Evolutionary conservation across 2,797 vertebrate genomes (phyloP), one percentile per base, ranked within the genome.

Genomic region (Chaunax sp.): DNA sequence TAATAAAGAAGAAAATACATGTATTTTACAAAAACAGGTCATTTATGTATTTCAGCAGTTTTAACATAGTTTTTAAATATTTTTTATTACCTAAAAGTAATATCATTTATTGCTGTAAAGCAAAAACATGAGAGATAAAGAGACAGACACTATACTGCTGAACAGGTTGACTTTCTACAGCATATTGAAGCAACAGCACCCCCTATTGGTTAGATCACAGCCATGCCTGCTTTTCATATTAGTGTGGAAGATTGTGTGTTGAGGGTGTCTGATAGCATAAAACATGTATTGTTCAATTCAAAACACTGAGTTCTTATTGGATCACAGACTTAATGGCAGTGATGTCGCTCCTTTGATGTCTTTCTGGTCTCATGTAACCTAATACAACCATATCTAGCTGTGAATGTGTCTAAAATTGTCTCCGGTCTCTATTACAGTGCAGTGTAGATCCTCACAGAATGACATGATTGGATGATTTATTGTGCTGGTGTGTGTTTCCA

Each of bases 151-250:
- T 19, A 2, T 3, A 14, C 5, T 8, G 20, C 2, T 23, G 20
- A 13, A 5, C 33, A 10, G n/a, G 1, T 33, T 66, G 12, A 33
- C 7, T 0, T 33, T 0, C 19, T 14, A 14, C 50, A 35, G n/a
- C 19, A 30, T 9, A 41, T 0, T 33, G 33, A 5, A 45, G 28
- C 55, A 57, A 43, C 57, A 77, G 33, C 58, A 35, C 1, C 56
- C n/a, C 14, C 62, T 41, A 2, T 12, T 66, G 38, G 55, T 50
- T 6, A 33, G 4, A 33, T 12, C 10, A 45, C 6, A 0, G 15
- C 22, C 7, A n/a, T 46, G 25, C 23, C 11, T 18, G 6, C 11
- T 25, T 14, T 8, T 30, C 13, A n/a, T n/a, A n/a, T 16, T 25
- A 3, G 35, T 35, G 2, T 2, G 33, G 3, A 30, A 9, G 1